Evolutionary conservation across 2,888 invertebrate genomes (phyloP).

Genomic region (Cenopis cana): DNA sequence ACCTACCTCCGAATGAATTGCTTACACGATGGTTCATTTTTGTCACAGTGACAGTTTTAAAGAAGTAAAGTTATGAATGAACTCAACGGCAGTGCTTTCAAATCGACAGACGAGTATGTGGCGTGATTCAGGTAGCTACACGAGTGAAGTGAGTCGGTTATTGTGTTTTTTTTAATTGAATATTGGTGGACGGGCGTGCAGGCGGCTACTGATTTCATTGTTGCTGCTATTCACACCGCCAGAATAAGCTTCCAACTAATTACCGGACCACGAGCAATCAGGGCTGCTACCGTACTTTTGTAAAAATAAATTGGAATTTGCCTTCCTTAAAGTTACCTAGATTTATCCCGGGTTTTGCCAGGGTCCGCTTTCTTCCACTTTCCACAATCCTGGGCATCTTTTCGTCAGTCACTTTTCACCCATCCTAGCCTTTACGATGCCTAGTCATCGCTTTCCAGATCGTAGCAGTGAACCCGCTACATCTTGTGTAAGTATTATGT

Average conservation of each 20-base stretch:
- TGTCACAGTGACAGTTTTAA: slow-evolving; percentile 4
- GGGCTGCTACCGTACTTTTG: slow-evolving; percentile 58
- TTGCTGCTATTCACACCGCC: slow-evolving; percentile 69
- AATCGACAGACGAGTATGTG: slow-evolving; percentile 28
- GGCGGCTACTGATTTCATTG: slow-evolving; percentile 73
- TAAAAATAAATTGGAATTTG: not conserved
- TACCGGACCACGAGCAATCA: slow-evolving; percentile 59
- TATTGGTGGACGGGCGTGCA: slow-evolving; percentile 58
- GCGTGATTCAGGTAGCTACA: slow-evolving; percentile 30
- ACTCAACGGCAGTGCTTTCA: slow-evolving; percentile 21
- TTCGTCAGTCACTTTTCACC: no score
- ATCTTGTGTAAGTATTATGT: no score
- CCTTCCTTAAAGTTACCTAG: not conserved
- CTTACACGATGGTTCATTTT: slow-evolving; percentile 50
- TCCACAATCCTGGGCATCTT: no score
- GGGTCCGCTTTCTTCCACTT: no score
- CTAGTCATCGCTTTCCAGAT: no score
- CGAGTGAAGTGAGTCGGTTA: slow-evolving; percentile 46
- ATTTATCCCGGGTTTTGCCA: no score
- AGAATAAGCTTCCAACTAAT: slow-evolving; percentile 78
- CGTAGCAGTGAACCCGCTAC: no score
- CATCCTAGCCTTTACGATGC: no score
- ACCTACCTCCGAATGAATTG: slow-evolving; percentile 46
- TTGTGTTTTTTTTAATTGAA: slow-evolving; percentile 75
- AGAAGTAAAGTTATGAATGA: slow-evolving; percentile 22